phyloP scores from a whole-genome alignment of 2,797 vertebrate species.

The Rhinella marina region DNA sequence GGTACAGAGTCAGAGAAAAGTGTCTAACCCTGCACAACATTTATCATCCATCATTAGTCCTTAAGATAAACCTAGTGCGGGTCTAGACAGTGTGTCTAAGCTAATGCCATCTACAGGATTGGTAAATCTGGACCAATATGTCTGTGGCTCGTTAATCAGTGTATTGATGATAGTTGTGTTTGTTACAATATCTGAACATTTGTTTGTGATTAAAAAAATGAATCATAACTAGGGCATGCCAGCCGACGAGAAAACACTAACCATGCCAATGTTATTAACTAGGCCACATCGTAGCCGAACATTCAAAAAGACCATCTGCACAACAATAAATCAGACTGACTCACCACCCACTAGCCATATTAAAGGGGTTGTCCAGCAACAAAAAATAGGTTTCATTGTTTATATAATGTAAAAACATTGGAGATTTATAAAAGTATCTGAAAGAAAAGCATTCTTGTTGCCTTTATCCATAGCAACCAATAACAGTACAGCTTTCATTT shows the following conservation, averaged over 20 bases:
- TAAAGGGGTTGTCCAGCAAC: neutral
- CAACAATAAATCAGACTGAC: constrained; percentile 4
- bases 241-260: neutral
- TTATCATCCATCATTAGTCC: too few relatives aligned
- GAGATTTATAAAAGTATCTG: too few relatives aligned
- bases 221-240: neutral
- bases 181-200: constrained; percentile 6
- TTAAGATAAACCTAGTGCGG: too few relatives aligned
- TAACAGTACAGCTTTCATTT: too few relatives aligned
- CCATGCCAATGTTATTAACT: neutral
- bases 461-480: too few relatives aligned
- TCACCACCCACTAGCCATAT: neutral
- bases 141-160: neutral
- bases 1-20: too few relatives aligned
- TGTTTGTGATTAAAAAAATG: constrained; percentile 16
- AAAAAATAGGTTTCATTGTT: too few relatives aligned
- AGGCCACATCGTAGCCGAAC: neutral
- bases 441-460: too few relatives aligned
- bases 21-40: too few relatives aligned
- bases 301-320: neutral
- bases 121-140: neutral
- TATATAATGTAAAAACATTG: too few relatives aligned
- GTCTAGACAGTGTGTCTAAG: too few relatives aligned
- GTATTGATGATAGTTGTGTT: constrained; percentile 13
- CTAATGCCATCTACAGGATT: too few relatives aligned